phyloP scores from a whole-genome alignment of 2,888 invertebrate genomes.

The Zeuzera pyrina region DNA sequence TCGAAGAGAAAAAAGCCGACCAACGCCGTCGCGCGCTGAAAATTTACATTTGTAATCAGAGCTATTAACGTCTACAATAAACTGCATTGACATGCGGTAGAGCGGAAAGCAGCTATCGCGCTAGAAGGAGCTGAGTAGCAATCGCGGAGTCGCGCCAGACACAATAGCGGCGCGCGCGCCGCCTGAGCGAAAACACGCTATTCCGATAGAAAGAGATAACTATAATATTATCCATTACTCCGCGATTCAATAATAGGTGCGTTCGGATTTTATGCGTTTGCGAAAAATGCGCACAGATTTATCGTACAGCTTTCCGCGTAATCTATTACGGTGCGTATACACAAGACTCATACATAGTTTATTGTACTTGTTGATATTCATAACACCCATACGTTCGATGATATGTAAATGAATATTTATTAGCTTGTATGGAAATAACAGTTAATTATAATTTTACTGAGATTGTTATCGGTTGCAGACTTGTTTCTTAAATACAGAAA shows the following conservation, averaged over 20 bases:
- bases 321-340: constrained; percentile 43
- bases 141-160: constrained; percentile 52
- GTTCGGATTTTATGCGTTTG: constrained; percentile 66
- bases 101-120: constrained; percentile 46
- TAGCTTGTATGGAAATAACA: neutral
- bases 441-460: neutral
- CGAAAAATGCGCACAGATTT: constrained; percentile 63
- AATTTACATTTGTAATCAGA: constrained; percentile 72
- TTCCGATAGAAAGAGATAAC: constrained; percentile 30
- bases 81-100: constrained; percentile 63
- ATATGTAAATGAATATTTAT: constrained; percentile 1
- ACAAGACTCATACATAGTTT: neutral
- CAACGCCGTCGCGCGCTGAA: constrained; percentile 65
- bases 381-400: neutral
- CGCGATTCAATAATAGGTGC: constrained; percentile 57
- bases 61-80: constrained; percentile 71
- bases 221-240: constrained; percentile 25
- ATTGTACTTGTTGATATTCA: constrained; percentile 1
- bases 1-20: constrained; percentile 56
- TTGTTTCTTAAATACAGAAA: too few relatives aligned
- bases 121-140: constrained; percentile 31
- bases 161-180: constrained; percentile 67
- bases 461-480: neutral
- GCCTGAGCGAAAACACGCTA: constrained; percentile 39
- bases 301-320: constrained; percentile 56